These are phyloP conservation scores for Sycophila sp. DNA, from an alignment of 1,140 invertebrate species.

Conservation along the genomic window DNA sequence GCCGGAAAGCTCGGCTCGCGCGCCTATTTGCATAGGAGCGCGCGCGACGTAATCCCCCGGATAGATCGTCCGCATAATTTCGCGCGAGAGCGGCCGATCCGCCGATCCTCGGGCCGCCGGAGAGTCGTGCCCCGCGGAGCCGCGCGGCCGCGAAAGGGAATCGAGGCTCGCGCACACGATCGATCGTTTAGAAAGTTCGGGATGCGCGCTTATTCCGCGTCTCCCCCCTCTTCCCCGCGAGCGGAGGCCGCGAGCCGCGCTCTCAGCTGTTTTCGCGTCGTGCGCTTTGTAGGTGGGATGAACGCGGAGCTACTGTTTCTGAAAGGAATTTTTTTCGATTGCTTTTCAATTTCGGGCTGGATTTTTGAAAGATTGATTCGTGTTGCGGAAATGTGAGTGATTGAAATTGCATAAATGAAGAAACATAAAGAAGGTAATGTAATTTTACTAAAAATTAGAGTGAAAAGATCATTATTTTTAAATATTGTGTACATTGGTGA, in stretches of 20 bases:
- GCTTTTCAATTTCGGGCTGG: no score
- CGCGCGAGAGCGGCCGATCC: background rate
- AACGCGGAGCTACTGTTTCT: no score
- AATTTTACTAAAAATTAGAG: no score
- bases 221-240: no score
- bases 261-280: background rate
- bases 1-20: constrained; percentile 14
- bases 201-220: constrained; percentile 49
- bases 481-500: no score
- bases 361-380: no score
- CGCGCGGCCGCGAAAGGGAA: constrained; percentile 40
- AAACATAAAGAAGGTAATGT: no score
- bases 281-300: no score
- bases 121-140: background rate
- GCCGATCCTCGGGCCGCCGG: background rate
- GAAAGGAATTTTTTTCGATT: no score
- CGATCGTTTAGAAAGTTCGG: constrained; percentile 53
- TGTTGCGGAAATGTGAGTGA: no score
- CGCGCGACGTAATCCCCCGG: constrained; percentile 13
- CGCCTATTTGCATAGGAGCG: background rate
- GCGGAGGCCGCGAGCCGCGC: background rate
- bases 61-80: constrained; percentile 25
- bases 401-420: no score
- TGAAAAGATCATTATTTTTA: no score
- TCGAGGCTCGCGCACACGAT: constrained; percentile 41